phyloP scores from a whole-genome alignment of 2,888 invertebrate species.

The Amblyjoppa proteus region DNA sequence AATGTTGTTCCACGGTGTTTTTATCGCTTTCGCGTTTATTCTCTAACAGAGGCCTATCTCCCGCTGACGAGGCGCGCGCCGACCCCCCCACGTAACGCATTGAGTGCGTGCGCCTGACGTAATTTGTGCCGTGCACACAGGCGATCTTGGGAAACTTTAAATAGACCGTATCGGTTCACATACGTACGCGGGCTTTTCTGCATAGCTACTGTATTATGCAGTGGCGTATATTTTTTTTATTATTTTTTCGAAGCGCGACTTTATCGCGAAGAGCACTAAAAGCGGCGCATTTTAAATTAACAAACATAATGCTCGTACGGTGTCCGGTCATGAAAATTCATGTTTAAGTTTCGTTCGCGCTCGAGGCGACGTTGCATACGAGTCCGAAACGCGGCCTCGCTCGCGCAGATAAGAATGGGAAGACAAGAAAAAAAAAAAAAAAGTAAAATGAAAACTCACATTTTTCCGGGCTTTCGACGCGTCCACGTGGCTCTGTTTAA shows the following conservation, averaged over 20 bases:
- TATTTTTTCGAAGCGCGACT: neutral
- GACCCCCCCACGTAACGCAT: slow-evolving; percentile 47
- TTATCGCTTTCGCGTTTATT: slow-evolving; percentile 33
- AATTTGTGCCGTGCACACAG: slow-evolving; percentile 56
- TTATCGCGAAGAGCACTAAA: neutral
- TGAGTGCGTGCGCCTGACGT: slow-evolving; percentile 61
- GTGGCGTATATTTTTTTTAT: neutral
- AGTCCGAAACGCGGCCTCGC: neutral
- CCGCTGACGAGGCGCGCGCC: slow-evolving; percentile 12
- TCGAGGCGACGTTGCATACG: neutral
- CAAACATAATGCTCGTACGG: neutral
- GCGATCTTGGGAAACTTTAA: slow-evolving; percentile 67
- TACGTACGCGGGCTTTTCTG: slow-evolving; percentile 16
- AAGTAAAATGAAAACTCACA: slow-evolving; percentile 72
- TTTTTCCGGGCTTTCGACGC: slow-evolving; percentile 79
- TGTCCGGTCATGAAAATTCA: neutral
- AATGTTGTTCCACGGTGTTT: slow-evolving; percentile 11
- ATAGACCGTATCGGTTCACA: slow-evolving; percentile 63
- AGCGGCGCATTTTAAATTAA: neutral
- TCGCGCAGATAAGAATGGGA: neutral
- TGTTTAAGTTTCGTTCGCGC: neutral
- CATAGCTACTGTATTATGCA: slow-evolving; percentile 9
- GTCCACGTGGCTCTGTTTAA: slow-evolving; percentile 80
- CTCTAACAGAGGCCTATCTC: slow-evolving; percentile 24
- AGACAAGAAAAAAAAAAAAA: slow-evolving; percentile 14